These are phyloP conservation scores for Acomys russatus DNA, from an alignment of 2,797 vertebrate species.

Conservation along the genomic window DNA sequence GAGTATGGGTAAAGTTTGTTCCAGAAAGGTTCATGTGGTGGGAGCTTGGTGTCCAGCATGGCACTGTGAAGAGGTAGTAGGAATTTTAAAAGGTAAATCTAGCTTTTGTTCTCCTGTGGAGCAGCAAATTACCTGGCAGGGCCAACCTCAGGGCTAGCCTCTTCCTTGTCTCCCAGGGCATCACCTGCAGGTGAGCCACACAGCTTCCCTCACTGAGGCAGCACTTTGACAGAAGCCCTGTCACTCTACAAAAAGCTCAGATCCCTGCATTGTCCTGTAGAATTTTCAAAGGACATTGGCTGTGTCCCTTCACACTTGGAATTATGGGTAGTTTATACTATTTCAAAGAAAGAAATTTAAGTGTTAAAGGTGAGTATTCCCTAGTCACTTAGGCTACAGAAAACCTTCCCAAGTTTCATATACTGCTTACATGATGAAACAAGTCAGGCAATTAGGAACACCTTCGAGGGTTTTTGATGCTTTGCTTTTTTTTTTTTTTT, in stretches of 20 bases:
- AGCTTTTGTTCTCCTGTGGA: background rate
- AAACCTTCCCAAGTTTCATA: conserved; percentile 87
- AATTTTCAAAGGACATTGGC: conserved; percentile 97
- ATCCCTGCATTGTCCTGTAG: conserved; percentile 96
- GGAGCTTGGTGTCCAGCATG: background rate
- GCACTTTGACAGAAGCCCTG: conserved; percentile 95
- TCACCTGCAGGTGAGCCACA: background rate
- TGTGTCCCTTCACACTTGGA: conserved; percentile 98
- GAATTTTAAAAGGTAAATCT: background rate
- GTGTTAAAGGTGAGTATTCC: conserved; percentile 84
- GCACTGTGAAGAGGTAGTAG: background rate
- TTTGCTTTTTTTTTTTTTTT: conserved; percentile 75
- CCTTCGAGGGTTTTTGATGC: conserved; percentile 77
- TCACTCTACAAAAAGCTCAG: conserved; percentile 95
- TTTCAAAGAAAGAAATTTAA: conserved; percentile 96
- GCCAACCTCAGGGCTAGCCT: background rate
- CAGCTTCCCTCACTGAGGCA: background rate
- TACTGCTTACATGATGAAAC: conserved; percentile 87
- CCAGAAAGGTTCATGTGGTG: background rate
- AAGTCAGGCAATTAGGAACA: conserved; percentile 89
- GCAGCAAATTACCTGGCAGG: background rate
- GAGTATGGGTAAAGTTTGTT: background rate
- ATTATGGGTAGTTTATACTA: conserved; percentile 99
- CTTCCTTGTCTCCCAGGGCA: background rate
- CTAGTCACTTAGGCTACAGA: conserved; percentile 84